Conservation (phyloP, 1,140 invertebrate species). For the Glomeris maerens region DNA sequence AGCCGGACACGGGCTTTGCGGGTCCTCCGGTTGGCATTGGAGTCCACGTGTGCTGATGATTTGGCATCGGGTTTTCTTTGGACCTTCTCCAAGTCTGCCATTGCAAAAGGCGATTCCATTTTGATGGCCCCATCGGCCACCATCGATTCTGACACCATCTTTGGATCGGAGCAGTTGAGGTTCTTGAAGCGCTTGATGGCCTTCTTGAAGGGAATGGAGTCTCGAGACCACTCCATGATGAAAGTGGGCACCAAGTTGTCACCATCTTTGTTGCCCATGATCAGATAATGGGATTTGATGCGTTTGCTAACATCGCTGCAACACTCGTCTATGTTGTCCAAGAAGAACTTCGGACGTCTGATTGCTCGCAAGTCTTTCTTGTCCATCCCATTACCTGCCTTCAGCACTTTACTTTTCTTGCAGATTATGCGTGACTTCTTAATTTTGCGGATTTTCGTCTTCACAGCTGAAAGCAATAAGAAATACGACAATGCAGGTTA, state of each 20-base stretch:
- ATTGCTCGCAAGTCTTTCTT: constrained; percentile 25
- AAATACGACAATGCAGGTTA: too few species aligned
- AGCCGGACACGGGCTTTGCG: neutral
- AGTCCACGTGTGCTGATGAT: too few species aligned
- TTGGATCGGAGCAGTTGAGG: constrained; percentile 34
- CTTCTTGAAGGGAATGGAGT: constrained; percentile 29
- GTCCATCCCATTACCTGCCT: constrained; percentile 13
- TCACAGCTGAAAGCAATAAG: constrained; percentile 5
- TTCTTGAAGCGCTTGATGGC: constrained; percentile 32
- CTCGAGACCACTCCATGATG: constrained; percentile 32
- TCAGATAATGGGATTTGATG: constrained; percentile 28
- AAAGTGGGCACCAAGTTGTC: constrained; percentile 33
- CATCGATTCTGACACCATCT: constrained; percentile 23
- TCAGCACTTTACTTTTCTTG: constrained; percentile 14
- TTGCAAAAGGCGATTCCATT: neutral
- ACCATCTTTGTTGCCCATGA: constrained; percentile 35
- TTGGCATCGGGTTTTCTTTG: neutral
- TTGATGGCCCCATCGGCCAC: neutral
- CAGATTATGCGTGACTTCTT: constrained; percentile 9
- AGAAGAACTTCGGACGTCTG: constrained; percentile 24
- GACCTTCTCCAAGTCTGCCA: neutral
- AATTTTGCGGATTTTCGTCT: constrained; percentile 14
- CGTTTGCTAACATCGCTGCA: constrained; percentile 24
- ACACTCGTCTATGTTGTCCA: constrained; percentile 32
- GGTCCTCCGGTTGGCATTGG: neutral